Evolutionary conservation across 2,113 vertebrate genomes (phyloP).

Genomic region (Rhineura floridana): DNA sequence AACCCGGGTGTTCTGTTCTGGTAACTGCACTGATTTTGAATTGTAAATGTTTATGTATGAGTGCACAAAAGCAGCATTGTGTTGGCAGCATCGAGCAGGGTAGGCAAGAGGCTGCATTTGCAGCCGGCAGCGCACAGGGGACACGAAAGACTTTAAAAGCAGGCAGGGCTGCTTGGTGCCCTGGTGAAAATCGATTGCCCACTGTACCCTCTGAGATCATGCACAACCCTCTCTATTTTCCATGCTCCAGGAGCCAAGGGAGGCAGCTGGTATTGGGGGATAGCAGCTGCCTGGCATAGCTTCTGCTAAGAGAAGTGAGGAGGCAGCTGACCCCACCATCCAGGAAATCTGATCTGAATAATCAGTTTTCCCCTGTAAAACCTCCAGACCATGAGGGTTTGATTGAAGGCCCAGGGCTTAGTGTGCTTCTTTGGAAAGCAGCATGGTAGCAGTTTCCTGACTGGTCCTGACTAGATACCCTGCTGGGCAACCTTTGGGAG

Average conservation of each 20-base stretch:
- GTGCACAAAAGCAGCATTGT: slow-evolving; percentile 79
- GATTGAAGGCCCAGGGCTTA: slow-evolving; percentile 14
- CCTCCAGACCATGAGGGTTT: neutral
- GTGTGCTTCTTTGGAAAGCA: neutral
- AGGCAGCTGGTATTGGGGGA: slow-evolving; percentile 49
- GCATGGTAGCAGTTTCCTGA: neutral
- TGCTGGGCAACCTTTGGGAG: slow-evolving; percentile 17
- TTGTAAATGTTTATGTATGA: slow-evolving; percentile 79
- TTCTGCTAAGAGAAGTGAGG: neutral
- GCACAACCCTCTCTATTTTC: neutral
- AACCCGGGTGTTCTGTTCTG: slow-evolving; percentile 67
- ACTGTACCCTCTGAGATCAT: slow-evolving; percentile 35
- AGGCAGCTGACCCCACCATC: slow-evolving; percentile 53
- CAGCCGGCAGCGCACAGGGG: slow-evolving; percentile 53
- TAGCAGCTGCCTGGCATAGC: slow-evolving; percentile 23
- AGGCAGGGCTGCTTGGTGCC: slow-evolving; percentile 32
- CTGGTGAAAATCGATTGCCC: slow-evolving; percentile 39
- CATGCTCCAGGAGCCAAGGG: neutral
- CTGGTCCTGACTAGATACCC: neutral
- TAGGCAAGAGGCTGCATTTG: slow-evolving; percentile 42
- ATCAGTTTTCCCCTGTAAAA: slow-evolving; percentile 12
- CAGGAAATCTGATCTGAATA: slow-evolving; percentile 57
- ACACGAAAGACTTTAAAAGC: slow-evolving; percentile 62
- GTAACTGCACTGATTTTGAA: slow-evolving; percentile 65
- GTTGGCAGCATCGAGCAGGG: slow-evolving; percentile 44